Percentiles rank a stretch among this genome's conserved stretches.
phyloP scores from a whole-genome alignment of 2,113 vertebrate genomes.

The Tursiops truncatus region DNA sequence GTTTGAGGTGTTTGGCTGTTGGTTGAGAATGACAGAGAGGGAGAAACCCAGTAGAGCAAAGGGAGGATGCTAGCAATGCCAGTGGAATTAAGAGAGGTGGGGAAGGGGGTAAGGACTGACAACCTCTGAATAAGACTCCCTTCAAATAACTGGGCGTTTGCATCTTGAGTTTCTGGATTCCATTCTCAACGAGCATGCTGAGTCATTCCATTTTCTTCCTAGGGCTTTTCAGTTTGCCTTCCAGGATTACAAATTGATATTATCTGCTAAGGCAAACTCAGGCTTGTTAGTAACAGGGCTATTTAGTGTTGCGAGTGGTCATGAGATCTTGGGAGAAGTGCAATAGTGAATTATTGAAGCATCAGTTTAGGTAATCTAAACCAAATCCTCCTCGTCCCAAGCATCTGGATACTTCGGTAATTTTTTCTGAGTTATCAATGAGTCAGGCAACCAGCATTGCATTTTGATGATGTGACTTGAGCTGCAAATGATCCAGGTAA shows the following conservation, averaged over 20 bases:
- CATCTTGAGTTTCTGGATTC: conserved; percentile 35
- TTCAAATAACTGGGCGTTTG: not conserved
- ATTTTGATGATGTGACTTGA: not conserved
- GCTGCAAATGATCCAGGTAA: not conserved
- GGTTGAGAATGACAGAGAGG: not conserved
- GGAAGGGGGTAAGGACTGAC: not conserved
- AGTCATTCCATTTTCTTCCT: conserved; percentile 46
- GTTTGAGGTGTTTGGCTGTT: conserved; percentile 1
- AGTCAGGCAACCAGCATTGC: not conserved
- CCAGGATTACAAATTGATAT: not conserved
- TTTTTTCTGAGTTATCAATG: not conserved
- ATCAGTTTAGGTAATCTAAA: not conserved
- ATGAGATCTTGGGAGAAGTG: not conserved
- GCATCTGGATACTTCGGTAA: not conserved
- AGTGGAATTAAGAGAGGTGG: not conserved
- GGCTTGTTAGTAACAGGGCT: conserved; percentile 26
- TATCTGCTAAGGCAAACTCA: conserved; percentile 16
- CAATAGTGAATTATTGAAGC: not conserved
- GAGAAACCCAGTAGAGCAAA: not conserved
- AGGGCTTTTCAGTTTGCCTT: conserved; percentile 24
- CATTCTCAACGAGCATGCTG: not conserved
- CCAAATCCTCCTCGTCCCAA: not conserved
- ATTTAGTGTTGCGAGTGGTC: not conserved
- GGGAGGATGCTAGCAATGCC: not conserved
- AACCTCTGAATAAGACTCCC: not conserved